Evolutionary conservation across 2,797 vertebrate genomes (phyloP).

Genomic region (Lagodon rhomboides): DNA sequence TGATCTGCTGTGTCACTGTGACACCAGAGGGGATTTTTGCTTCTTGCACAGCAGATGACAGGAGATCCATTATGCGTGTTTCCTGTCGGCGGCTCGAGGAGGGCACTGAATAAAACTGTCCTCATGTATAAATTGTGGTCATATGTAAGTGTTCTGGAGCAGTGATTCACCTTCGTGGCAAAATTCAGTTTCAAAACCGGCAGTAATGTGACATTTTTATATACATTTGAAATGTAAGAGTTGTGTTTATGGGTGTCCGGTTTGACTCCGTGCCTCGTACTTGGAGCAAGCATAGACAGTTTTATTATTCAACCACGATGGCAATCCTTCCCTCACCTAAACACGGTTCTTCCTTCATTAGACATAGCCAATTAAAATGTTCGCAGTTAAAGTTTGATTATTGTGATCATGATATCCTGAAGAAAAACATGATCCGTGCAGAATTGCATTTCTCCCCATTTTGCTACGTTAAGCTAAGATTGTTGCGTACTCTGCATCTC

Average conservation of each 20-base stretch:
- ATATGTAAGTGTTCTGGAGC: neutral
- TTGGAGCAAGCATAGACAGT: neutral
- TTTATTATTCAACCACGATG: neutral
- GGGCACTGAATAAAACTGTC: neutral
- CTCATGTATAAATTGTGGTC: neutral
- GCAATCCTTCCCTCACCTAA: neutral
- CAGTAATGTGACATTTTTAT: neutral
- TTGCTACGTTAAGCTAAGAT: neutral
- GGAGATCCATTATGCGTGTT: neutral
- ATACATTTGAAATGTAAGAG: neutral
- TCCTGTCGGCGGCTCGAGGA: neutral
- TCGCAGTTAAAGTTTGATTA: neutral
- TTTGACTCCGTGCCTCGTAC: neutral
- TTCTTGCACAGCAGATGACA: neutral
- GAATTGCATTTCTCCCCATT: neutral
- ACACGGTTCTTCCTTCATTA: neutral
- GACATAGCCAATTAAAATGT: neutral
- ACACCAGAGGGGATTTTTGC: neutral
- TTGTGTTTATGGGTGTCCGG: neutral
- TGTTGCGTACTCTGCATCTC: neutral
- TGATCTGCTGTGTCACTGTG: conserved; percentile 11
- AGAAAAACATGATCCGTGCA: neutral
- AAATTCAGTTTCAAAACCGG: conserved; percentile 4
- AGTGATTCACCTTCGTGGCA: conserved; percentile 3
- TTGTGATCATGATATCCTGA: neutral